phyloP scores from a whole-genome alignment of 2,888 invertebrate species.

The Lasiommata megera region DNA sequence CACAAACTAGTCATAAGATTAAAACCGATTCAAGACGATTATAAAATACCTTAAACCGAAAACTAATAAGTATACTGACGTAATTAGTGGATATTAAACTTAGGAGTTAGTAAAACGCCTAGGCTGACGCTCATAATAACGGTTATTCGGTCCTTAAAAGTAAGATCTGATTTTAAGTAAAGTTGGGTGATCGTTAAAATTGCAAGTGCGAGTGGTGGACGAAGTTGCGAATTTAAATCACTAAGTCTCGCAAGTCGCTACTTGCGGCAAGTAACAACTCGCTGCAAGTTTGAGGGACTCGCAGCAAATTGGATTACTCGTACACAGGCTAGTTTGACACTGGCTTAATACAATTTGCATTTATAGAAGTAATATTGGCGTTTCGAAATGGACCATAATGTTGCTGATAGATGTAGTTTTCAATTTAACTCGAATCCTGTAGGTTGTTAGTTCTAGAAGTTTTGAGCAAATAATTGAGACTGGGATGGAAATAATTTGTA shows the following conservation, averaged over 20 bases:
- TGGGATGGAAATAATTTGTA: not conserved
- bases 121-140: too few species aligned
- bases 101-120: too few species aligned
- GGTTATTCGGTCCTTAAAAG: constrained; percentile 42
- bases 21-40: too few species aligned
- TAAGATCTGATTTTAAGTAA: constrained; percentile 62
- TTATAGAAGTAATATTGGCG: constrained; percentile 10
- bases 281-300: constrained; percentile 45
- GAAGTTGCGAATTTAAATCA: constrained; percentile 77
- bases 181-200: constrained; percentile 66
- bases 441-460: not conserved
- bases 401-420: not conserved
- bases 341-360: constrained; percentile 24
- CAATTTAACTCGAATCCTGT: constrained; percentile 1
- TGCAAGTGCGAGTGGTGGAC: constrained; percentile 56
- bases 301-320: constrained; percentile 73
- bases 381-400: constrained; percentile 8
- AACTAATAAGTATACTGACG: too few species aligned
- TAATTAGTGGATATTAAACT: too few species aligned
- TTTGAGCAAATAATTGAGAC: not conserved
- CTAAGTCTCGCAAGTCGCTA: constrained; percentile 60
- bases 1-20: too few species aligned
- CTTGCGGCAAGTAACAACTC: constrained; percentile 33
- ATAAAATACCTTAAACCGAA: too few species aligned
- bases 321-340: constrained; percentile 58